Evolutionary conservation across 2,113 vertebrate genomes (phyloP).

Genomic region (Colinus virginianus): DNA sequence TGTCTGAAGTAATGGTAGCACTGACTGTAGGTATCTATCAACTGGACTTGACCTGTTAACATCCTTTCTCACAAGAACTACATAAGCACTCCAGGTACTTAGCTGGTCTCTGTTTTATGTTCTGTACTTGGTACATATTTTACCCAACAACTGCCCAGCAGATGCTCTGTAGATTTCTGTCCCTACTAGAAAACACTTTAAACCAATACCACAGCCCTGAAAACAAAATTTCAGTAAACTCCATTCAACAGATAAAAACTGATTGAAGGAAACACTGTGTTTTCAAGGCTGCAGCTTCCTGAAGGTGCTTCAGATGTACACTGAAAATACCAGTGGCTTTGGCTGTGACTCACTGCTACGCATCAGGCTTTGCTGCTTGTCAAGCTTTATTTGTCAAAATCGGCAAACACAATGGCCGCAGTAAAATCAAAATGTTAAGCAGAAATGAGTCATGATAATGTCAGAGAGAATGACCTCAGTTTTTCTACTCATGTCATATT

Average conservation of each 20-base stretch:
- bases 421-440: conserved; percentile 14
- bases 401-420: conserved; percentile 13
- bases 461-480: conserved; percentile 8
- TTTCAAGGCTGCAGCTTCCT: background rate
- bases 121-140: background rate
- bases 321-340: background rate
- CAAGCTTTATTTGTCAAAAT: conserved; percentile 43
- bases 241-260: background rate
- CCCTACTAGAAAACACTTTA: background rate
- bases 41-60: background rate
- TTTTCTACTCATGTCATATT: background rate
- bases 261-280: background rate
- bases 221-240: background rate
- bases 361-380: background rate
- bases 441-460: conserved; percentile 29
- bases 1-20: background rate
- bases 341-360: background rate
- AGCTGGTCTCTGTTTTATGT: background rate
- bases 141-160: background rate
- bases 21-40: background rate
- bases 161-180: background rate
- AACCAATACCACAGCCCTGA: background rate
- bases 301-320: background rate
- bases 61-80: background rate
- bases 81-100: background rate